phyloP scores from a whole-genome alignment of 2,888 invertebrate genomes.

The Dynastes grantii region DNA sequence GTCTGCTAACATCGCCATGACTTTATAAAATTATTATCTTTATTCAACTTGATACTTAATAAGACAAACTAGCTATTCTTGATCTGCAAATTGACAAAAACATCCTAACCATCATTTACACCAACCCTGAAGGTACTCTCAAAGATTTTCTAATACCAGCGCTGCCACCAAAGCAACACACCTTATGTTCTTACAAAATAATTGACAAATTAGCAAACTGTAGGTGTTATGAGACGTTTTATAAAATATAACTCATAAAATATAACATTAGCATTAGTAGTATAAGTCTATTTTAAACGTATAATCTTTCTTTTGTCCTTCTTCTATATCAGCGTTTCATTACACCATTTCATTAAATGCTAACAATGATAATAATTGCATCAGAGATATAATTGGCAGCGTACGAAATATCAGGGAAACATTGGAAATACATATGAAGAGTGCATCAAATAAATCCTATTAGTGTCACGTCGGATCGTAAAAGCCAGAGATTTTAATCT shows the following conservation, averaged over 20 bases:
- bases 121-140: no score
- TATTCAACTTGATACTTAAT: no score
- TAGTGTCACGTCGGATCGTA: neutral
- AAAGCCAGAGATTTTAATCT: neutral
- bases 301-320: neutral
- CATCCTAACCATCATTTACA: no score
- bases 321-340: neutral
- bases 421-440: neutral
- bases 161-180: no score
- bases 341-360: constrained; percentile 25
- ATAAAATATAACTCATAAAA: no score
- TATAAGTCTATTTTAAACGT: neutral
- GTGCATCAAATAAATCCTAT: constrained; percentile 4
- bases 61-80: no score
- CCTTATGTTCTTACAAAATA: neutral
- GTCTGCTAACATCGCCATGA: no score
- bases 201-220: no score
- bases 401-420: neutral
- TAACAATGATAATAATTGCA: constrained; percentile 28
- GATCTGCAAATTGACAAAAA: no score
- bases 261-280: neutral
- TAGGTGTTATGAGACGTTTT: no score
- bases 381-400: constrained; percentile 11
- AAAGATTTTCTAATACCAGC: no score
- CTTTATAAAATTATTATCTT: no score